Evolutionary conservation across 2,113 vertebrate species (phyloP).

Genomic region (Propithecus coquereli): DNA sequence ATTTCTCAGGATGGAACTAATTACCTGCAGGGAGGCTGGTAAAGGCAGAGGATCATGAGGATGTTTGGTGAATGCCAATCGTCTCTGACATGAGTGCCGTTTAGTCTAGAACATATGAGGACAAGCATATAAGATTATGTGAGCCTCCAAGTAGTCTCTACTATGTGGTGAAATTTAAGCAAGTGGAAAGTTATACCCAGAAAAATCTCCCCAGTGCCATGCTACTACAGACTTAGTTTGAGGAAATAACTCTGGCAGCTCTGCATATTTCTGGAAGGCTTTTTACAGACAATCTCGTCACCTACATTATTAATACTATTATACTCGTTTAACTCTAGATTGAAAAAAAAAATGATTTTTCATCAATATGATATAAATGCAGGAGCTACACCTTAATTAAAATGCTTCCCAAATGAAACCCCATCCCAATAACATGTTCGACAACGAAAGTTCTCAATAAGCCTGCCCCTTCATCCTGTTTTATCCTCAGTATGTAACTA

Average conservation of each 20-base stretch:
- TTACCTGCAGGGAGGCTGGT: background rate
- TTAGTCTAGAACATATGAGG: background rate
- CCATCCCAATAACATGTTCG: background rate
- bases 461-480: background rate
- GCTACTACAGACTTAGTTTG: background rate
- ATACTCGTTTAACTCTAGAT: background rate
- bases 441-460: background rate
- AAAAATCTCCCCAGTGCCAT: fast-evolving
- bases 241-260: background rate
- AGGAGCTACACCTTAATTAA: background rate
- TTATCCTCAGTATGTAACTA: background rate
- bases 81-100: background rate
- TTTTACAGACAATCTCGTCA: background rate
- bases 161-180: background rate
- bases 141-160: background rate
- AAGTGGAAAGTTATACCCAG: background rate
- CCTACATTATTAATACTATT: background rate
- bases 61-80: background rate
- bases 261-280: background rate
- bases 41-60: background rate
- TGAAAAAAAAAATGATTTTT: background rate
- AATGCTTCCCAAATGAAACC: background rate
- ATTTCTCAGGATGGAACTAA: background rate
- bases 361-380: background rate
- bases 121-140: background rate